Conservation (phyloP, 2,888 invertebrate species). For the Glyphotaelius pellucidus region DNA sequence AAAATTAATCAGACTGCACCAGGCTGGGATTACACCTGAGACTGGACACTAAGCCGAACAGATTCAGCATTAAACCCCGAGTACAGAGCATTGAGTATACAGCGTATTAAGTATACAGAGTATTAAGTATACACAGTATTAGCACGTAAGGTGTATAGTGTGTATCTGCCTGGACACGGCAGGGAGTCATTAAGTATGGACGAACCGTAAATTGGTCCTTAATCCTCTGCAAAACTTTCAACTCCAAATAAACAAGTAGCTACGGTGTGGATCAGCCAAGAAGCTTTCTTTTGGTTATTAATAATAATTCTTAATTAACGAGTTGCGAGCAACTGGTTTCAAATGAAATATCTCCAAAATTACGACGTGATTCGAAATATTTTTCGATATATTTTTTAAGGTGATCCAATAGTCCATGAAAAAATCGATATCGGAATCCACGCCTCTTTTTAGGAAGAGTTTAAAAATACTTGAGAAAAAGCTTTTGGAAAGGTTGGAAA, state of each 20-base stretch:
- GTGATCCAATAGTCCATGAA: no score
- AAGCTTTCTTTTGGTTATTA: not conserved
- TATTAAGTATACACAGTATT: not conserved
- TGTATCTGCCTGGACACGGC: not conserved
- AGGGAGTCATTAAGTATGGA: conserved; percentile 23
- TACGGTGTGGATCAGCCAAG: not conserved
- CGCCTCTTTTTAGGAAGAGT: no score
- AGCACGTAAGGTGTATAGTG: not conserved
- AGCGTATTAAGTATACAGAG: not conserved
- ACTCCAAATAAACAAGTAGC: not conserved
- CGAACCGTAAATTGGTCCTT: not conserved
- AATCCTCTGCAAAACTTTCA: not conserved
- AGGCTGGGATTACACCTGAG: not conserved
- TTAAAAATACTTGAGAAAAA: no score
- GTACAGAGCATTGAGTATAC: not conserved
- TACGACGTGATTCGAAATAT: not conserved
- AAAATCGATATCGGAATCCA: no score
- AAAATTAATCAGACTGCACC: not conserved
- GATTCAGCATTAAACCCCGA: conserved; percentile 3
- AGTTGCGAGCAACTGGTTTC: not conserved
- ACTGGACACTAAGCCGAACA: not conserved
- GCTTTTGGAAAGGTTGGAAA: no score
- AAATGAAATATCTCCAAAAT: not conserved
- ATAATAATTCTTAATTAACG: not conserved
- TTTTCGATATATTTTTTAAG: no score